Evolutionary conservation across 2,797 vertebrate species (phyloP).

Genomic region (Cyprinella venusta): DNA sequence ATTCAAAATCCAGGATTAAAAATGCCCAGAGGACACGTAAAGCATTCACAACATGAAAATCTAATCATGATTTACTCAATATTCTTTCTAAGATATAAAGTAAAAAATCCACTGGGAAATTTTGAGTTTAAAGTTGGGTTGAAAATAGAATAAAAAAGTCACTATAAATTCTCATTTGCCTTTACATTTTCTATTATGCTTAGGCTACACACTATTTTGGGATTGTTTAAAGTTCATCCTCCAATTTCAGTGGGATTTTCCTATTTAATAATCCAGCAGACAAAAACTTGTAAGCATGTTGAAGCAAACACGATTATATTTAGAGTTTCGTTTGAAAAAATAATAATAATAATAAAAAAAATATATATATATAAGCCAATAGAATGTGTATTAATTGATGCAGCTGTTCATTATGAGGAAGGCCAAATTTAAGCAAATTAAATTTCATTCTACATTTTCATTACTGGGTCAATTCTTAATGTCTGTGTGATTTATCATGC

Average conservation of each 20-base stretch:
- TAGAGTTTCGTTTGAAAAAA: no score
- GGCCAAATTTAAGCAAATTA: no score
- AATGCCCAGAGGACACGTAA: constrained; percentile 39
- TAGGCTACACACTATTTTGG: not conserved
- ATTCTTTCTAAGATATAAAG: not conserved
- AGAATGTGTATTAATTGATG: no score
- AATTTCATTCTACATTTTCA: not conserved
- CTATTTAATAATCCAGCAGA: not conserved
- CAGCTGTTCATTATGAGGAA: no score
- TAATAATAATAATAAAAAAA: no score
- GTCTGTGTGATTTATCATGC: not conserved
- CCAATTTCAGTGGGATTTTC: no score
- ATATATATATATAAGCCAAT: no score
- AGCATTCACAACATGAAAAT: constrained; percentile 9
- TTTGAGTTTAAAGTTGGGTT: not conserved
- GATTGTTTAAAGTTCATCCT: no score
- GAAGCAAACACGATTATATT: no score
- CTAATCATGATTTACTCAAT: not conserved
- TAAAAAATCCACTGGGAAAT: constrained; percentile 29
- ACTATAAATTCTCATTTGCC: not conserved
- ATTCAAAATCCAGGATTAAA: constrained; percentile 45
- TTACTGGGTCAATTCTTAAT: constrained; percentile 1
- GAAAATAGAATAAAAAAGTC: not conserved
- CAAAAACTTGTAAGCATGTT: no score
- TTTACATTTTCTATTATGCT: not conserved